Evolutionary conservation across 2,888 invertebrate species (phyloP).

Genomic region (Noctua comes): DNA sequence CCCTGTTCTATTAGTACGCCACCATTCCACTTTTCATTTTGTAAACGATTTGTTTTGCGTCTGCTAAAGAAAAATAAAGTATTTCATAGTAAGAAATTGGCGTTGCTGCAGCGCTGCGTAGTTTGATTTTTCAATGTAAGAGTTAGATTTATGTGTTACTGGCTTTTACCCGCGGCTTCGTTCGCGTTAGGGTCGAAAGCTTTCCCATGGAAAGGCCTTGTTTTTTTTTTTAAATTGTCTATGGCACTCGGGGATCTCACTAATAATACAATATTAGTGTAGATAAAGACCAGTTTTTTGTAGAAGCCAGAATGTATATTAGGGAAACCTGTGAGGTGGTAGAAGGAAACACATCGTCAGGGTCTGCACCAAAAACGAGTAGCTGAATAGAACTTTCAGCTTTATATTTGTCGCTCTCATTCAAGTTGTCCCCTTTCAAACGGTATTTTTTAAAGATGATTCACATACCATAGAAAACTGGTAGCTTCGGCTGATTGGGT

Average conservation of each 20-base stretch:
- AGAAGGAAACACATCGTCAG: neutral
- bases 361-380: neutral
- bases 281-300: neutral
- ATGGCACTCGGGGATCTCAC: neutral
- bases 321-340: neutral
- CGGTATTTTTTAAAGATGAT: conserved; percentile 38
- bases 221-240: neutral
- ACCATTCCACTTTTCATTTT: neutral
- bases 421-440: conserved; percentile 65
- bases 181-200: neutral
- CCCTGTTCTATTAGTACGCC: neutral
- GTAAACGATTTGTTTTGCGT: neutral
- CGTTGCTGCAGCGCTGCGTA: neutral
- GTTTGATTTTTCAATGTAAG: neutral
- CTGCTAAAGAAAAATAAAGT: neutral
- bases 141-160: neutral
- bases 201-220: neutral
- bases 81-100: neutral
- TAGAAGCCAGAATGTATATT: neutral
- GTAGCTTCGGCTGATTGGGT: conserved; percentile 83
- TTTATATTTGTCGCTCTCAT: neutral
- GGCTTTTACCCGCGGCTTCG: neutral
- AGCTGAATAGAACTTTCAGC: neutral
- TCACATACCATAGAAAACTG: conserved; percentile 55
- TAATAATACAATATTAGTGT: neutral